Base-by-base conservation (phyloP, 2,797 vertebrate genomes). In the Poecile montanus region DNA sequence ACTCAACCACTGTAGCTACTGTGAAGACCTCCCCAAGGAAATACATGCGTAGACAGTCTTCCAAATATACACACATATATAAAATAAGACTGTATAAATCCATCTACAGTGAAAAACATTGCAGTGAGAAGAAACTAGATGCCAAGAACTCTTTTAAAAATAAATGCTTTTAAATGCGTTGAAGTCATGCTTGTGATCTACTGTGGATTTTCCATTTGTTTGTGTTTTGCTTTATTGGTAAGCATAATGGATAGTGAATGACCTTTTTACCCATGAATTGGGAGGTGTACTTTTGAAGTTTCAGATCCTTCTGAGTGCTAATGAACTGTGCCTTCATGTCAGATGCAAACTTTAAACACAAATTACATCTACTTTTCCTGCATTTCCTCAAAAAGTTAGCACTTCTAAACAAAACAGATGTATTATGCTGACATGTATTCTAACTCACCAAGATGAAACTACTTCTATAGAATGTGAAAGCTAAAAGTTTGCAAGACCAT, bases 11-110 rank as follows among this genome's bases (percentile, higher is more conserved):
- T 85, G 44, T 23, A 91, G 50, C 51, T 93, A 79, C 54, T 85
- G 56, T 73, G 81, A 96, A 96, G 95, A 74, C 71, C 50, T 92
- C 92, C 95, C 51, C 60, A 75, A 93, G 95, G 82, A 93, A 95
- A 97, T 62, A 84, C 30, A 93, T 30, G 73, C 83, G 85, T 8
- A 85, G 86, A 72, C 16, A 34, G 73, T 91, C 88, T 91, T 91
- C 95, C 58, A 72, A 84, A 78, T 29, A 80, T 29, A 91, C 32
- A 93, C 48, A 68, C n/a, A 56, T 20, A 91, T 50, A 88, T 60
- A 96, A 79, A 40, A 85, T 70, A 68, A 86, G 76, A 89, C 47
- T 53, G 48, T 66, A 89, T 65, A 92, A 88, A 84, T 74, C 57
- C 67, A 91, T 72, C 88, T 62, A 76, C 7, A 60, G n/a, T 45